Percentiles rank a stretch among this genome's conserved stretches.
phyloP scores from a whole-genome alignment of 1,140 invertebrate species.

The Condylostylus longicornis region DNA sequence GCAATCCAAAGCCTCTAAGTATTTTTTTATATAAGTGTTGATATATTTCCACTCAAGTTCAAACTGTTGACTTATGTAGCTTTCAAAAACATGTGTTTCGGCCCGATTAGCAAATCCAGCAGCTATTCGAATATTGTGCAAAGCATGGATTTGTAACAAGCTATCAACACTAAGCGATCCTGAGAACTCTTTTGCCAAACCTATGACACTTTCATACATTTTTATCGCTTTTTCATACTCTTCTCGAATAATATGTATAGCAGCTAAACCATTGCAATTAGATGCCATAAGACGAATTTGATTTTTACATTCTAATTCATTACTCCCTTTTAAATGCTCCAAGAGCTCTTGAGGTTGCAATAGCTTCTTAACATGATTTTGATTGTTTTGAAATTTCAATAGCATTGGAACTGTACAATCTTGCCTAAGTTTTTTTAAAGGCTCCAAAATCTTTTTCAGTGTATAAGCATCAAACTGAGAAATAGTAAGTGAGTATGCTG shows the following conservation, averaged over 20 bases:
- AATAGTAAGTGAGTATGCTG: not conserved
- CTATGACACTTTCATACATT: slow-evolving; percentile 42
- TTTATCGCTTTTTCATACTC: slow-evolving; percentile 40
- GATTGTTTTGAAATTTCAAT: not conserved
- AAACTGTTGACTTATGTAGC: slow-evolving; percentile 35
- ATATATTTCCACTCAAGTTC: slow-evolving; percentile 46
- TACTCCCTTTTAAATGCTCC: slow-evolving; percentile 47
- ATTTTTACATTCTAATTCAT: slow-evolving; percentile 47
- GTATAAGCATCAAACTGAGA: slow-evolving; percentile 14
- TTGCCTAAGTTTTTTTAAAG: slow-evolving; percentile 50
- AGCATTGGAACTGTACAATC: slow-evolving; percentile 56
- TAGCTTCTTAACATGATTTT: slow-evolving; percentile 13
- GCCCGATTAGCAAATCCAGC: slow-evolving; percentile 25
- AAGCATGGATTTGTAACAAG: slow-evolving; percentile 46
- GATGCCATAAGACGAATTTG: slow-evolving; percentile 45
- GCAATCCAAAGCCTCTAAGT: too few species aligned
- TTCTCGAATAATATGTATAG: slow-evolving; percentile 41
- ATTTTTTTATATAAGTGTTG: slow-evolving; percentile 35
- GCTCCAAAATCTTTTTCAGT: slow-evolving; percentile 36
- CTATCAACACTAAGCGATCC: slow-evolving; percentile 30
- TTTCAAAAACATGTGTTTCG: slow-evolving; percentile 37
- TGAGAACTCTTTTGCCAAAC: slow-evolving; percentile 20
- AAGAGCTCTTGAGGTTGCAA: slow-evolving; percentile 46
- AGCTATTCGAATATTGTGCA: slow-evolving; percentile 48
- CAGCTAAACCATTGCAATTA: slow-evolving; percentile 48